Percentiles rank a stretch among this genome's conserved stretches.
Conservation (phyloP, 2,888 invertebrate genomes). For the Bombylius major region DNA sequence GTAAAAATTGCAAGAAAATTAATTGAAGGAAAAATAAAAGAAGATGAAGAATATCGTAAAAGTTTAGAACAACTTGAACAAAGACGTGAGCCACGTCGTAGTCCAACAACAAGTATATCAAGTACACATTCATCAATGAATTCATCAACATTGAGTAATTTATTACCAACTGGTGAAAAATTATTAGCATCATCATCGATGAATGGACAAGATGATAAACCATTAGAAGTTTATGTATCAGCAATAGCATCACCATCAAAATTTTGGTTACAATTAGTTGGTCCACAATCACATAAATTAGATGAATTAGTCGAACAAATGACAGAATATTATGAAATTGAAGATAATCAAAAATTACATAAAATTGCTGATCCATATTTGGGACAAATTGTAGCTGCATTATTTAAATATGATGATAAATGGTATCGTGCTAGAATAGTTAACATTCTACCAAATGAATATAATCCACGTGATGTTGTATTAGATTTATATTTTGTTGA, state of each 20-base stretch:
- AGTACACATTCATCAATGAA: slow-evolving; percentile 34
- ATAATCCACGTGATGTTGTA: slow-evolving; percentile 45
- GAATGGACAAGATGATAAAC: slow-evolving; percentile 31
- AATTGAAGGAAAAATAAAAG: slow-evolving; percentile 55
- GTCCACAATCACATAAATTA: slow-evolving; percentile 58
- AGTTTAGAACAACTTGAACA: slow-evolving; percentile 34
- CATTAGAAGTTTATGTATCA: slow-evolving; percentile 75
- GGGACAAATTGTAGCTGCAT: slow-evolving; percentile 76
- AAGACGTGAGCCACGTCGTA: slow-evolving; percentile 41
- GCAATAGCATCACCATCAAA: slow-evolving; percentile 65
- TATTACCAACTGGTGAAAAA: slow-evolving; percentile 26
- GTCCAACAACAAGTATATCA: slow-evolving; percentile 31
- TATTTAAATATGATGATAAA: slow-evolving; percentile 66
- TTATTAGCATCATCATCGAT: slow-evolving; percentile 19
- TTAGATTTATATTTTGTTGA: slow-evolving; percentile 72
- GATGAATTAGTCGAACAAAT: slow-evolving; percentile 69
- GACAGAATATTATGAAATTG: slow-evolving; percentile 64
- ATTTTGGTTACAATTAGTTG: slow-evolving; percentile 81
- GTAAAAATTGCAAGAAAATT: slow-evolving; percentile 58
- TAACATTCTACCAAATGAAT: slow-evolving; percentile 48
- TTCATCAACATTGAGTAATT: slow-evolving; percentile 27
- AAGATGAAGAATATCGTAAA: slow-evolving; percentile 41
- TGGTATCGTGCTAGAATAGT: slow-evolving; percentile 58
- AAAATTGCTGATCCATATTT: slow-evolving; percentile 43
- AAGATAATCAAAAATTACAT: slow-evolving; percentile 51